Evolutionary conservation across 2,888 invertebrate genomes (phyloP).

Genomic region (Andrena flavipes): DNA sequence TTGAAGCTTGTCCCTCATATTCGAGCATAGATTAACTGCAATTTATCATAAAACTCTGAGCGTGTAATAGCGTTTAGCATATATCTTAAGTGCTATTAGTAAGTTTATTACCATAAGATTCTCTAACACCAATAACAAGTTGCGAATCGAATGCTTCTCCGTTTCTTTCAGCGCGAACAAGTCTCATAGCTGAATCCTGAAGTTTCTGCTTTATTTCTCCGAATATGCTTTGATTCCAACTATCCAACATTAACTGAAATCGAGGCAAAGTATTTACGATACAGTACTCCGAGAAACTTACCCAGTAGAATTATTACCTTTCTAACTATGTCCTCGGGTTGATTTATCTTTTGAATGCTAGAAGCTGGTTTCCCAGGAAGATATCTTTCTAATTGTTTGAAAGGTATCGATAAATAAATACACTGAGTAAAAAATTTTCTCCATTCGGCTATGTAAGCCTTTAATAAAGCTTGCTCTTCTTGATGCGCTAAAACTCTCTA

Average conservation of each 20-base stretch:
- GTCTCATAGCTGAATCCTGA: constrained; percentile 98
- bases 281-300: not conserved
- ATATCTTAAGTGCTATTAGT: not conserved
- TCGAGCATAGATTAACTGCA: constrained; percentile 97
- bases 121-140: constrained; percentile 98
- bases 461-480: constrained; percentile 97
- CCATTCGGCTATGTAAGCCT: constrained; percentile 99
- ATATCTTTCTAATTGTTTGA: constrained; percentile 95
- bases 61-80: not conserved
- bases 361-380: constrained; percentile 89
- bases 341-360: constrained; percentile 80
- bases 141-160: constrained; percentile 99
- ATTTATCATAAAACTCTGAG: not conserved
- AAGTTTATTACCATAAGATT: constrained; percentile 93
- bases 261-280: not conserved
- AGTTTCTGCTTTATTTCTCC: constrained; percentile 96
- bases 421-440: constrained; percentile 99
- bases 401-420: constrained; percentile 98
- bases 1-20: constrained; percentile 95
- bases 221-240: constrained; percentile 99
- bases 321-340: constrained; percentile 94
- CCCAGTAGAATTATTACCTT: constrained; percentile 85
- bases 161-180: constrained; percentile 98
- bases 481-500: constrained; percentile 94
- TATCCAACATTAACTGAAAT: constrained; percentile 96